Conservation (phyloP, 1,140 invertebrate genomes). For the Cepaea nemoralis region DNA sequence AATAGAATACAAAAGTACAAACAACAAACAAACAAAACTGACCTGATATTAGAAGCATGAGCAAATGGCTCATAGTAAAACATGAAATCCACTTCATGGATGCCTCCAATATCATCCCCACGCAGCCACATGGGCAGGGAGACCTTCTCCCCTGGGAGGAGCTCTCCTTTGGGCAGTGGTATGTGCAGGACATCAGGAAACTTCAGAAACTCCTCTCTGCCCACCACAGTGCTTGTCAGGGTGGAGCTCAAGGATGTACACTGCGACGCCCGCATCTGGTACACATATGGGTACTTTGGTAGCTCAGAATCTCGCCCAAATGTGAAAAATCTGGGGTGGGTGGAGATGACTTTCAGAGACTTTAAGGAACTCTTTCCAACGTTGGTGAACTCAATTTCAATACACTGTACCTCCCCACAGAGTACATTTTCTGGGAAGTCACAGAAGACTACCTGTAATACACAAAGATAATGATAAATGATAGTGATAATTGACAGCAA, state of each 20-base stretch:
- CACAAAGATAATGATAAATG: too few relatives aligned
- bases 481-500: too few relatives aligned
- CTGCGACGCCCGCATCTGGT: conserved; percentile 47
- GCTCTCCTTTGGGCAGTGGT: conserved; percentile 58
- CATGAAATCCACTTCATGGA: conserved; percentile 78
- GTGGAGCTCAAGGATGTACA: conserved; percentile 19
- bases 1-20: too few relatives aligned
- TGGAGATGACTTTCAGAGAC: conserved; percentile 79
- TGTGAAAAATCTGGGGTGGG: conserved; percentile 79
- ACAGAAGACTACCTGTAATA: conserved; percentile 77
- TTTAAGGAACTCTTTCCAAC: conserved; percentile 78
- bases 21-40: not conserved
- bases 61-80: conserved; percentile 81
- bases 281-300: conserved; percentile 59
- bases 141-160: conserved; percentile 76
- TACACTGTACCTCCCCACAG: conserved; percentile 80
- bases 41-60: conserved; percentile 69
- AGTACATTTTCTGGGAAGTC: conserved; percentile 80
- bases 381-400: conserved; percentile 81
- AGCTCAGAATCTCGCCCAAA: conserved; percentile 70
- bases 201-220: conserved; percentile 18
- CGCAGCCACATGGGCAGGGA: conserved; percentile 79
- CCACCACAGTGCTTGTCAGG: conserved; percentile 19
- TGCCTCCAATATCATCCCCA: conserved; percentile 78
- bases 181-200: conserved; percentile 54